Conservation (phyloP, 2,888 invertebrate species). For the Erannis defoliaria region DNA sequence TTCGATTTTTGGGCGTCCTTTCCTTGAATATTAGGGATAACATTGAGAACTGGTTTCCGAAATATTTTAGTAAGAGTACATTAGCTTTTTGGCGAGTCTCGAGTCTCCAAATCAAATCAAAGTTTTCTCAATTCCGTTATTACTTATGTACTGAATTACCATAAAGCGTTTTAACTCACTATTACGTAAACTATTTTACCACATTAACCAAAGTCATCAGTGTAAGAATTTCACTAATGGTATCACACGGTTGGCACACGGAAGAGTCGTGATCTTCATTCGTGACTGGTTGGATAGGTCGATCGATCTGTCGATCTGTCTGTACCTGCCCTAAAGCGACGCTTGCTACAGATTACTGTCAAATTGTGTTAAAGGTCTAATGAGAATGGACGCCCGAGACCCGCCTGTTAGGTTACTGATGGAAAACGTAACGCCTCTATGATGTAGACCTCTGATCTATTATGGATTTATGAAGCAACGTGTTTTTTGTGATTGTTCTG, state of each 20-base stretch:
- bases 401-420: constrained; percentile 9
- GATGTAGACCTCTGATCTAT: constrained; percentile 1
- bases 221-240: constrained; percentile 15
- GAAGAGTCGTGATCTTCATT: constrained; percentile 18
- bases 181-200: constrained; percentile 4
- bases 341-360: constrained; percentile 14
- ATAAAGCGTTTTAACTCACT: background rate
- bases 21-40: constrained; percentile 7
- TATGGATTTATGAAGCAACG: background rate
- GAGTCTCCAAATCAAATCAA: background rate
- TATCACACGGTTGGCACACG: constrained; percentile 8
- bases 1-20: constrained; percentile 15
- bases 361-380: constrained; percentile 4
- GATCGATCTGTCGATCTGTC: constrained; percentile 8
- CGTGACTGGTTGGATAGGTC: constrained; percentile 15
- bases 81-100: background rate
- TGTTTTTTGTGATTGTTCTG: background rate
- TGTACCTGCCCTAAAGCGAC: constrained; percentile 22
- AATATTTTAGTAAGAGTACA: background rate
- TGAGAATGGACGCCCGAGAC: constrained; percentile 1
- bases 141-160: background rate
- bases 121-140: background rate
- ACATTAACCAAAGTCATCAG: constrained; percentile 2
- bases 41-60: constrained; percentile 9
- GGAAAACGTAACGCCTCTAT: constrained; percentile 18